Conservation (phyloP, 2,797 vertebrate genomes). For the Sternarchorhynchus goeldii region DNA sequence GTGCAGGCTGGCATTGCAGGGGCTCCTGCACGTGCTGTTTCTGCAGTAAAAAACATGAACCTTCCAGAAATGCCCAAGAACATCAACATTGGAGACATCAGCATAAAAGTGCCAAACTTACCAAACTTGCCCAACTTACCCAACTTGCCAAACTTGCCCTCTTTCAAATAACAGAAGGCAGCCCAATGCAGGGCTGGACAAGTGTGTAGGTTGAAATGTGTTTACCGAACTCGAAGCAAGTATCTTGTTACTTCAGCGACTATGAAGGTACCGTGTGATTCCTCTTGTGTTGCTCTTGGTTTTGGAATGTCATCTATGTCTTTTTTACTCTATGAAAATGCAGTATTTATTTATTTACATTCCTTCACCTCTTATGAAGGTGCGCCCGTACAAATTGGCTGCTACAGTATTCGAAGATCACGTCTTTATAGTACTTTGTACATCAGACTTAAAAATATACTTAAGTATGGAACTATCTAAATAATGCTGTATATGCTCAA, state of each 20-base stretch:
- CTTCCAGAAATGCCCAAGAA: slow-evolving; percentile 99
- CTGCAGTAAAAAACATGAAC: slow-evolving; percentile 99
- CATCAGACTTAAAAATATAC: slow-evolving; percentile 62
- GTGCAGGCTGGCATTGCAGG: slow-evolving; percentile 96
- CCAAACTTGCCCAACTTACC: slow-evolving; percentile 60
- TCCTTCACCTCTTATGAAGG: slow-evolving; percentile 77
- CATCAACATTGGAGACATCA: slow-evolving; percentile 99
- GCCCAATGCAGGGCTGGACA: slow-evolving; percentile 79
- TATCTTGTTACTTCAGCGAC: slow-evolving; percentile 75
- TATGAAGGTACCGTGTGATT: slow-evolving; percentile 80
- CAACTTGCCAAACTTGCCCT: slow-evolving; percentile 93
- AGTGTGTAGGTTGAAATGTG: slow-evolving; percentile 81
- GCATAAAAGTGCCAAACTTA: slow-evolving; percentile 99
- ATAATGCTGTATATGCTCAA: slow-evolving; percentile 63
- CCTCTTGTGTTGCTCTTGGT: slow-evolving; percentile 66
- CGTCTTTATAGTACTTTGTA: slow-evolving; percentile 72
- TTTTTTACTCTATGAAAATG: slow-evolving; percentile 68
- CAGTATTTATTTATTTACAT: slow-evolving; percentile 86
- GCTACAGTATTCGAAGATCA: slow-evolving; percentile 78
- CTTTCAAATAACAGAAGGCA: slow-evolving; percentile 91
- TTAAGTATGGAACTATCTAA: slow-evolving; percentile 64
- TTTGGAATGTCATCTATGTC: slow-evolving; percentile 72
- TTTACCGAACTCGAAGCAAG: slow-evolving; percentile 85
- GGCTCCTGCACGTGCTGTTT: slow-evolving; percentile 96
- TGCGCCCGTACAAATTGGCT: slow-evolving; percentile 70